phyloP scores from a whole-genome alignment of 1,140 invertebrate species.

The Anoplophora glabripennis region DNA sequence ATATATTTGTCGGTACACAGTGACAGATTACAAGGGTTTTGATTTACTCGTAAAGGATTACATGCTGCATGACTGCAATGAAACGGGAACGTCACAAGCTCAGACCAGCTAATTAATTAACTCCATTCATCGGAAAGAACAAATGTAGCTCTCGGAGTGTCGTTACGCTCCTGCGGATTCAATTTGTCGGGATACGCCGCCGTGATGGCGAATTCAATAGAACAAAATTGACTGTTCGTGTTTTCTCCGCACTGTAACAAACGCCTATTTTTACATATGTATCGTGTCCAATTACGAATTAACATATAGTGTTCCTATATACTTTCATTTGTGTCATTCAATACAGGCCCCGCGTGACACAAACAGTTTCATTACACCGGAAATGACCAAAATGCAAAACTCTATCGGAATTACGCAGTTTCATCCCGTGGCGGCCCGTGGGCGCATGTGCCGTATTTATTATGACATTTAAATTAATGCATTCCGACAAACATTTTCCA shows the following conservation, averaged over 20 bases:
- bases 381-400: too few species aligned
- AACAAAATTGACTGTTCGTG: constrained; percentile 36
- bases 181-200: constrained; percentile 33
- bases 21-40: constrained; percentile 18
- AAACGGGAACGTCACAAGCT: constrained; percentile 18
- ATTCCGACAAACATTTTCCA: too few species aligned
- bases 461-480: too few species aligned
- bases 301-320: constrained; percentile 3
- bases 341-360: too few species aligned
- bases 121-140: constrained; percentile 46
- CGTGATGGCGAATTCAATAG: constrained; percentile 27
- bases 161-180: constrained; percentile 42
- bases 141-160: constrained; percentile 42
- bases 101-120: constrained; percentile 43
- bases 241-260: constrained; percentile 26
- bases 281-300: constrained; percentile 22
- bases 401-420: too few species aligned
- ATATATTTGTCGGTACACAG: constrained; percentile 6
- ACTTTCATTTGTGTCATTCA: too few species aligned
- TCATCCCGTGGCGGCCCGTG: too few species aligned
- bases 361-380: too few species aligned
- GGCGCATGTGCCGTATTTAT: too few species aligned
- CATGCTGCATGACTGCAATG: constrained; percentile 28
- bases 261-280: constrained; percentile 15
- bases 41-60: constrained; percentile 23